Evolutionary conservation across 2,113 vertebrate species (phyloP), one percentile per base, ranked within the genome.

Genomic region (Chaetops frenatus): DNA sequence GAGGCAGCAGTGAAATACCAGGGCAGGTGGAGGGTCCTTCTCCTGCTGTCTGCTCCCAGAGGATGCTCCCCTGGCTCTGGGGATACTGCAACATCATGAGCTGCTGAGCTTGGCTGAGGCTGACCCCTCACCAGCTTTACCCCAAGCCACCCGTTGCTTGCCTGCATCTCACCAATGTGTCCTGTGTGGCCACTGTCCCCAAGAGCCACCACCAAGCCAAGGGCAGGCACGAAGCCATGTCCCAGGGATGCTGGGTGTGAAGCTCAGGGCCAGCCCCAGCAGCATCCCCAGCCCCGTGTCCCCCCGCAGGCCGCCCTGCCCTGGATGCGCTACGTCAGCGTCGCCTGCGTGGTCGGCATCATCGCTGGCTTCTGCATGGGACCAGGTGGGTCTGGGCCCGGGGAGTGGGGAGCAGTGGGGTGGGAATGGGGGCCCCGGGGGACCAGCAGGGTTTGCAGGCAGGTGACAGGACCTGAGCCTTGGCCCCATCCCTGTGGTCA

Each of bases 331-430:
- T 99, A 98, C 27, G 48, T 98, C 86, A 97, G 98, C 3, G 97
- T 99, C 3, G 95, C 88, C 78, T 99, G 98, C 5, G 98, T 99
- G 70, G 96, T 99, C 1, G 99, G 99, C 54, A 99, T 99, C 90
- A 99, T 99, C 21, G 98, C 98, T 8, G 98, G 99, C 83, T 99
- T 99, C 98, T 99, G 99, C 97, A 98, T 99, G 35, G 99, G 99
- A 73, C 99, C 99, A 98, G 99, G 99, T 99, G 90, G 94, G 96
- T 66, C 71, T 58, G 61, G 56, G 64, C 40, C 31, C 2, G 2
- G 0, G 2, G 10, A 24, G 1, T 1, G 0, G 36, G 40, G 40
- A 7, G 18, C 0, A 2, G 0, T 7, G 42, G 36, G 50, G 7
- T 7, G 23, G 33, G 13, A 58, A 11, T n/a, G 5, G 33, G 62